These are phyloP conservation scores for Trilocha varians DNA, from an alignment of 2,888 invertebrate genomes.

Conservation along the genomic window DNA sequence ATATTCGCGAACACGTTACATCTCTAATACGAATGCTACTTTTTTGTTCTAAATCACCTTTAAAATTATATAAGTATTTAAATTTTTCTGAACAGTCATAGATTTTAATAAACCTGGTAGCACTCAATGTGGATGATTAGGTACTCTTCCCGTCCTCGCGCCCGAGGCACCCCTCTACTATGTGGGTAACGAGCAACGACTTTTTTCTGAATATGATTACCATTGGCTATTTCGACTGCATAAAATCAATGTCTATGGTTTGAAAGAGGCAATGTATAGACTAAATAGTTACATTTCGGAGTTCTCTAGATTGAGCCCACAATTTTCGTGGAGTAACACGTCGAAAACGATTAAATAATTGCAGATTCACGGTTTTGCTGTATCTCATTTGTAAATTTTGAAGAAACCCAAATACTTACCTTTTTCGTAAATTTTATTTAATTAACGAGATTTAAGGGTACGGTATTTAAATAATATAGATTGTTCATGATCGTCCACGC, in stretches of 20 bases:
- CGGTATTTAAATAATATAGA: too few species aligned
- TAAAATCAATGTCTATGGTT: conserved; percentile 9
- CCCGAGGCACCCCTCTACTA: conserved; percentile 58
- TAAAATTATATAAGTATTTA: too few species aligned
- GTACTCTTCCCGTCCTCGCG: conserved; percentile 56
- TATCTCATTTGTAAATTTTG: conserved; percentile 51
- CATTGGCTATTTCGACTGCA: conserved; percentile 21
- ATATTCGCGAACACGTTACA: too few species aligned
- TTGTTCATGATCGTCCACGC: too few species aligned
- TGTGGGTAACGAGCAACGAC: conserved; percentile 5
- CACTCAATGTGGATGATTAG: conserved; percentile 50
- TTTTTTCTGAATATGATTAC: conserved; percentile 7
- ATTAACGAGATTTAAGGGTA: too few species aligned
- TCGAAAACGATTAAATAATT: conserved; percentile 65
- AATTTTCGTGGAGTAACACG: conserved; percentile 55
- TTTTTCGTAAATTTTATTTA: too few species aligned
- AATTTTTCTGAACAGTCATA: conserved; percentile 11
- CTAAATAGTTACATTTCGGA: background rate
- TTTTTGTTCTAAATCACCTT: too few species aligned
- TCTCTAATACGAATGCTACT: too few species aligned
- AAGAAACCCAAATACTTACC: too few species aligned
- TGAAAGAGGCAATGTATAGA: conserved; percentile 16
- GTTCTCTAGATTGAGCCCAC: conserved; percentile 22
- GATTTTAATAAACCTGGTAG: conserved; percentile 25
- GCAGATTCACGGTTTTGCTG: conserved; percentile 50